Percentiles rank a stretch among this genome's conserved stretches.
phyloP scores from a whole-genome alignment of 2,888 invertebrate genomes.

The Epistrophella euchroma region DNA sequence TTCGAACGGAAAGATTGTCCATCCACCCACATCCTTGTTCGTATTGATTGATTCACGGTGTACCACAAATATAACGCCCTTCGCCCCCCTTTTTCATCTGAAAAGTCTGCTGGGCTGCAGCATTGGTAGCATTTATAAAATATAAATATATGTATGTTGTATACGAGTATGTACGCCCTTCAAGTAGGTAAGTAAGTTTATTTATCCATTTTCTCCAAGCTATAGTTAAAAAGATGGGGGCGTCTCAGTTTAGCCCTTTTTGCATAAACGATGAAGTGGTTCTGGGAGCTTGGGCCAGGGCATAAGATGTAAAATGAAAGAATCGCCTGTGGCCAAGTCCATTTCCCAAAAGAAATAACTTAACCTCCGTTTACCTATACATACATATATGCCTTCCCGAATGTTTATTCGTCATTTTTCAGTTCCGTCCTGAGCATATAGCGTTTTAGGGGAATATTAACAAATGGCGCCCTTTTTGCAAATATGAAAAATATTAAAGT shows the following conservation, averaged over 20 bases:
- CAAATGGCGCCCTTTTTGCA: not conserved
- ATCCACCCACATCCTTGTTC: slow-evolving; percentile 31
- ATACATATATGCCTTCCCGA: slow-evolving; percentile 39
- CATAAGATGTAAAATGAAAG: slow-evolving; percentile 39
- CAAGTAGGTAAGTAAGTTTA: slow-evolving; percentile 52
- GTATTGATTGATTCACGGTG: slow-evolving; percentile 48
- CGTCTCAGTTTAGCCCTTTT: slow-evolving; percentile 44
- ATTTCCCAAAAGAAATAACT: slow-evolving; percentile 59
- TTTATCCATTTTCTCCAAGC: slow-evolving; percentile 50
- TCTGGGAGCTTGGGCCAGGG: slow-evolving; percentile 3
- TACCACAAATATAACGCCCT: slow-evolving; percentile 36
- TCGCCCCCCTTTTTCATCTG: not conserved
- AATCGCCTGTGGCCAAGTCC: slow-evolving; percentile 47
- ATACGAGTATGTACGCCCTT: not conserved
- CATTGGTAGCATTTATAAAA: not conserved
- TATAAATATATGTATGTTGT: not conserved
- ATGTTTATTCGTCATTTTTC: not conserved
- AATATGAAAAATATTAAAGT: too few species aligned
- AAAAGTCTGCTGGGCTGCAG: not conserved
- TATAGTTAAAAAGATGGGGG: not conserved
- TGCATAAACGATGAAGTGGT: slow-evolving; percentile 57
- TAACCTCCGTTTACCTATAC: slow-evolving; percentile 26
- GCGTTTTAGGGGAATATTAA: not conserved
- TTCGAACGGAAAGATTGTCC: slow-evolving; percentile 39
- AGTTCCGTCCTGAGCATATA: not conserved